phyloP scores from a whole-genome alignment of 2,797 vertebrate genomes.

The Parauchenoglanis ngamensis region DNA sequence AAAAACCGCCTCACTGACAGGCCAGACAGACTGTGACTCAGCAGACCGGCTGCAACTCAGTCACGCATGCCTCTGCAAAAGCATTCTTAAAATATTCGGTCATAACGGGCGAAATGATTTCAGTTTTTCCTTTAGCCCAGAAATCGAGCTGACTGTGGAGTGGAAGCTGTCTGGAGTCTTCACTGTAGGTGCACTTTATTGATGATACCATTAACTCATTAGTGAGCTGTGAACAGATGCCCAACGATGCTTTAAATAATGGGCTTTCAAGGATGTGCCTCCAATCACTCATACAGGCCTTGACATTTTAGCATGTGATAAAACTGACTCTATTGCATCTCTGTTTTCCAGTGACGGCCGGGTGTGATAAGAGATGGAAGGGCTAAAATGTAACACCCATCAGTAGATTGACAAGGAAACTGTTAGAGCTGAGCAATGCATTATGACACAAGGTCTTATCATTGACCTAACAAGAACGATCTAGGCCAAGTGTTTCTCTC shows the following conservation, averaged over 20 bases:
- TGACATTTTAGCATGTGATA: neutral
- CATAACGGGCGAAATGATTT: neutral
- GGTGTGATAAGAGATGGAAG: neutral
- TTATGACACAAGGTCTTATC: neutral
- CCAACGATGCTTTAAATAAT: neutral
- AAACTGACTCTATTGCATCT: neutral
- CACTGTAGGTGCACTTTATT: neutral
- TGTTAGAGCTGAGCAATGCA: neutral
- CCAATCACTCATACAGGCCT: neutral
- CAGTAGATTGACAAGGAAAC: neutral
- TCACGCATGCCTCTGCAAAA: neutral
- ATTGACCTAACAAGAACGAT: neutral
- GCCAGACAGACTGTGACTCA: constrained; percentile 35
- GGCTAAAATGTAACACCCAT: neutral
- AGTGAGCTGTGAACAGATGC: neutral
- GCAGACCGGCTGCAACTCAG: constrained; percentile 28
- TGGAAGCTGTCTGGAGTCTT: neutral
- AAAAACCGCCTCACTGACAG: neutral
- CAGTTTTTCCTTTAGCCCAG: neutral
- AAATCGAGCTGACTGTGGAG: neutral
- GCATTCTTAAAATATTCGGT: neutral
- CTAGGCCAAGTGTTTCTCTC: neutral
- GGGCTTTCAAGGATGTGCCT: neutral
- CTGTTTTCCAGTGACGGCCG: neutral
- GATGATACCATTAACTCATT: neutral